Conservation (phyloP, 2,888 invertebrate species). For the Cetonia aurata region DNA sequence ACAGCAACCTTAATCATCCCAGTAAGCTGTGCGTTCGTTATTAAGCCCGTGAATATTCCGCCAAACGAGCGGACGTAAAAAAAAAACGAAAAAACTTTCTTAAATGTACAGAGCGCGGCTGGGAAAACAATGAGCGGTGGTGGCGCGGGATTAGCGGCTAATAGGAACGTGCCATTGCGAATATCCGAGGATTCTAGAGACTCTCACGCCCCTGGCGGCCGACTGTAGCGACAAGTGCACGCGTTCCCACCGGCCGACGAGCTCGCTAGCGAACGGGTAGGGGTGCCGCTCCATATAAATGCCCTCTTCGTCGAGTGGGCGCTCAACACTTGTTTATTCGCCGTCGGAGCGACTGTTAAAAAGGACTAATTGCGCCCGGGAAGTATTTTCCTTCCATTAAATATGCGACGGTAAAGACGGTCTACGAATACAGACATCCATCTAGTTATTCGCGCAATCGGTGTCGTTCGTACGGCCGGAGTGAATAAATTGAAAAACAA, state of each 20-base stretch:
- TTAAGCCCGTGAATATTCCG: no score
- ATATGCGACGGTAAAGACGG: conserved; percentile 22
- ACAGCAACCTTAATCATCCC: no score
- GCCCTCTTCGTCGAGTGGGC: conserved; percentile 42
- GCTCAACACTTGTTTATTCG: conserved; percentile 53
- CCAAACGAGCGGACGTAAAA: no score
- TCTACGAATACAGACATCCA: no score
- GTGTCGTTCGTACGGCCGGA: no score
- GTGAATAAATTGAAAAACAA: no score
- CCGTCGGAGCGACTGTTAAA: conserved; percentile 44
- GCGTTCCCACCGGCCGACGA: conserved; percentile 53
- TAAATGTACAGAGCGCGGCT: conserved; percentile 50
- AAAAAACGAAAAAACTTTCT: conserved; percentile 22
- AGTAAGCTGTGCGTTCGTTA: no score
- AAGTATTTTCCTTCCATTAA: conserved; percentile 48
- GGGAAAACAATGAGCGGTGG: conserved; percentile 54
- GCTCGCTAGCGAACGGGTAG: neutral
- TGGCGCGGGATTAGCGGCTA: conserved; percentile 60
- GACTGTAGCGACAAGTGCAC: conserved; percentile 60
- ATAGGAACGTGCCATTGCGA: conserved; percentile 64
- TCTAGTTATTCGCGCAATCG: no score
- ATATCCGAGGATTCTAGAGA: conserved; percentile 62
- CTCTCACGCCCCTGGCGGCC: conserved; percentile 60
- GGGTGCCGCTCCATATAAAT: conserved; percentile 34
- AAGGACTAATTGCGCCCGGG: conserved; percentile 50